Evolutionary conservation across 1,140 invertebrate genomes (phyloP).

Genomic region (Solen grandis): DNA sequence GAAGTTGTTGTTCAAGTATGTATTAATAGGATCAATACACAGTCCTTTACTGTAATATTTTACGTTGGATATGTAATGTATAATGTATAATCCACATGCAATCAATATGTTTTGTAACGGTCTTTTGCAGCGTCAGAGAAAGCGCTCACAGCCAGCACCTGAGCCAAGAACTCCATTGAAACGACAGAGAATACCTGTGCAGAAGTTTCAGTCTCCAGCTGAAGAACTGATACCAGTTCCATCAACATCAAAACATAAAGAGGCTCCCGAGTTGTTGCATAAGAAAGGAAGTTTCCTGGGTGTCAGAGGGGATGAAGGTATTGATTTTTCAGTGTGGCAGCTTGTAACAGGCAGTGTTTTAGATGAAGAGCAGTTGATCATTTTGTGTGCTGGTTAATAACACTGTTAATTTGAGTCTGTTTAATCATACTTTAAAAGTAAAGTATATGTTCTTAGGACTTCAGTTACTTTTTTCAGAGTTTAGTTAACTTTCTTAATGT

Average conservation of each 20-base stretch:
- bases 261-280: constrained; percentile 87
- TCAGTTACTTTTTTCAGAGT: too few relatives aligned
- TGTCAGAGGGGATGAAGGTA: constrained; percentile 88
- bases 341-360: too few relatives aligned
- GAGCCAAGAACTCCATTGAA: constrained; percentile 75
- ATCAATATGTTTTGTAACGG: not conserved
- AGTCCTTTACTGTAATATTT: too few relatives aligned
- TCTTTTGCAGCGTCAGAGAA: not conserved
- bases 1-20: too few relatives aligned
- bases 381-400: too few relatives aligned
- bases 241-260: constrained; percentile 83
- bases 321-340: too few relatives aligned
- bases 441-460: too few relatives aligned
- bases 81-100: not conserved
- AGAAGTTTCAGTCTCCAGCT: constrained; percentile 76
- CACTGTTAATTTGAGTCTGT: too few relatives aligned
- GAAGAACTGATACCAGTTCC: constrained; percentile 61
- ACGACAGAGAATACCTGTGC: constrained; percentile 73
- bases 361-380: too few relatives aligned
- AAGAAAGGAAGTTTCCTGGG: constrained; percentile 88
- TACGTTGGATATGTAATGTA: not conserved
- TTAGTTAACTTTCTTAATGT: too few relatives aligned
- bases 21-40: too few relatives aligned
- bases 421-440: too few relatives aligned
- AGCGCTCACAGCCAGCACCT: constrained; percentile 19